phyloP scores from a whole-genome alignment of 2,113 vertebrate species.

The Poeciliopsis prolifica region DNA sequence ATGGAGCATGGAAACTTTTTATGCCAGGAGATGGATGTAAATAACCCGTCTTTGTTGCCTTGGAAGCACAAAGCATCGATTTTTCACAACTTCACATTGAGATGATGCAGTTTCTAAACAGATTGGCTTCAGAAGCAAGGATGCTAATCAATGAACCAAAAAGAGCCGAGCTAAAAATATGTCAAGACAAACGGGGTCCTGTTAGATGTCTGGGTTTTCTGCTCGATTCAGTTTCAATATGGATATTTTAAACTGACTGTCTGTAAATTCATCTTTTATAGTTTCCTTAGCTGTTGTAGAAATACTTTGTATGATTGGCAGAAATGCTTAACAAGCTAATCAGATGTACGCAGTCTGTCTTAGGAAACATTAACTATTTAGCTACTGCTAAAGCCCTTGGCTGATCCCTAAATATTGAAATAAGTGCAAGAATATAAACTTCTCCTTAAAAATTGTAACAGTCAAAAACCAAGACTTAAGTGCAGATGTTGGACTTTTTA shows the following conservation, averaged over 20 bases:
- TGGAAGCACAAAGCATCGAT: constrained; percentile 22
- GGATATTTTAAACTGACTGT: too few species aligned
- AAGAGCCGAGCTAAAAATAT: constrained; percentile 17
- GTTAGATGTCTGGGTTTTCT: background rate
- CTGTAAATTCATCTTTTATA: background rate
- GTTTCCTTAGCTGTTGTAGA: background rate
- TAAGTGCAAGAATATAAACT: too few species aligned
- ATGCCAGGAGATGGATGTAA: constrained; percentile 14
- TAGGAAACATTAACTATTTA: too few species aligned
- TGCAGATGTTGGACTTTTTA: too few species aligned
- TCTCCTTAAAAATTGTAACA: too few species aligned
- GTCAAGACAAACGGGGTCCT: background rate
- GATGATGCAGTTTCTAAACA: background rate
- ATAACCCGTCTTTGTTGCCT: constrained; percentile 21
- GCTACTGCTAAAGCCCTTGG: too few species aligned
- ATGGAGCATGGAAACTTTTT: background rate
- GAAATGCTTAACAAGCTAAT: too few species aligned
- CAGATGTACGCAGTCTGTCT: too few species aligned
- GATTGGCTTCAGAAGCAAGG: constrained; percentile 13
- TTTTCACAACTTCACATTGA: constrained; percentile 1
- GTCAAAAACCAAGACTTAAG: too few species aligned
- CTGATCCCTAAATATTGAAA: too few species aligned
- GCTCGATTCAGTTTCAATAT: too few species aligned
- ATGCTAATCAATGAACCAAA: constrained; percentile 10
- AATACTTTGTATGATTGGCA: too few species aligned